These are phyloP conservation scores for Periophthalmodon schlosseri DNA, from an alignment of 2,113 vertebrate genomes.

Conservation along the genomic window DNA sequence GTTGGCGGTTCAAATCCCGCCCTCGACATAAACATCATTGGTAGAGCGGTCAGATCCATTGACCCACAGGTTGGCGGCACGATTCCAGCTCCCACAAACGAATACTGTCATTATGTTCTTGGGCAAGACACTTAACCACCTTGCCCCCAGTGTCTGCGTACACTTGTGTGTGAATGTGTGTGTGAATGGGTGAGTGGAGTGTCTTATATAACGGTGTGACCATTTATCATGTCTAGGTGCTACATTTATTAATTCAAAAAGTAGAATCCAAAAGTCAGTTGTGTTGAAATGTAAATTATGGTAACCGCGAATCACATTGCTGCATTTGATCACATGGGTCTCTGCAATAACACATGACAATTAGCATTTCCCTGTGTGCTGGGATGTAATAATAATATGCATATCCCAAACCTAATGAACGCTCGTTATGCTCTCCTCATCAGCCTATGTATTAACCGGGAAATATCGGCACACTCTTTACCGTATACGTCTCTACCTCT, in stretches of 20 bases:
- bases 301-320: neutral
- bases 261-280: neutral
- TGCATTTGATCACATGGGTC: neutral
- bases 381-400: neutral
- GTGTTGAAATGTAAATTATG: neutral
- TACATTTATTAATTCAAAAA: neutral
- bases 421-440: neutral
- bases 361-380: neutral
- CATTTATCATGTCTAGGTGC: too few relatives aligned
- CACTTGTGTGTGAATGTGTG: too few relatives aligned
- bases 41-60: too few relatives aligned
- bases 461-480: slow-evolving; percentile 15
- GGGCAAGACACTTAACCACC: too few relatives aligned
- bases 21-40: too few relatives aligned
- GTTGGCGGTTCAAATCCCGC: too few relatives aligned
- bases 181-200: too few relatives aligned
- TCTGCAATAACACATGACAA: neutral
- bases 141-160: too few relatives aligned
- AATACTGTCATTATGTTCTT: too few relatives aligned
- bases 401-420: neutral
- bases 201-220: too few relatives aligned
- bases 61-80: too few relatives aligned
- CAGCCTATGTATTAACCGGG: neutral
- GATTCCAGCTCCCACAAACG: too few relatives aligned
- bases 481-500: slow-evolving; percentile 37